These are phyloP conservation scores for Balearica regulorum DNA, from an alignment of 2,797 vertebrate genomes.

Conservation along the genomic window DNA sequence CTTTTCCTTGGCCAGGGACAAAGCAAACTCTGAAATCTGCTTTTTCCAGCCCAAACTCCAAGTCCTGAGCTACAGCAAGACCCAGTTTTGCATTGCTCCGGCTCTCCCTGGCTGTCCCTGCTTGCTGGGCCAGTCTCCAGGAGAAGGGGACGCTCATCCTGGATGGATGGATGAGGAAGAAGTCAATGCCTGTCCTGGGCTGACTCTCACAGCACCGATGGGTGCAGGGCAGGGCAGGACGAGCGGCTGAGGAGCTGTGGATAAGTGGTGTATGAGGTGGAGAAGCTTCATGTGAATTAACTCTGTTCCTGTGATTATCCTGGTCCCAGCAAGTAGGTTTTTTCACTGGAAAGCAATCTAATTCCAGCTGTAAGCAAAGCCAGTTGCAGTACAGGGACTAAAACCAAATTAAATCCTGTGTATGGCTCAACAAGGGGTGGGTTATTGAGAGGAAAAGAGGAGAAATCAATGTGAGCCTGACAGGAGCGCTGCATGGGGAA, in stretches of 20 bases:
- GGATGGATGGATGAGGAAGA: neutral
- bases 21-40: neutral
- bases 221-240: neutral
- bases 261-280: neutral
- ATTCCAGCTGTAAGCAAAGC: conserved; percentile 54
- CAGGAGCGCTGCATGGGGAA: neutral
- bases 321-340: neutral
- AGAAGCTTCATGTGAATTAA: conserved; percentile 13
- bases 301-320: conserved; percentile 4
- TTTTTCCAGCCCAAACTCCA: neutral
- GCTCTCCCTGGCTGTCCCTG: neutral
- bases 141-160: neutral
- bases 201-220: neutral
- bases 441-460: conserved; percentile 10
- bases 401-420: conserved; percentile 55
- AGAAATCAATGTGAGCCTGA: conserved; percentile 46
- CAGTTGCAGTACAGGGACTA: conserved; percentile 34
- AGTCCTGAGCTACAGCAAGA: neutral
- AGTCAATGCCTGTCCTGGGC: neutral
- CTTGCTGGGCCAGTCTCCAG: neutral
- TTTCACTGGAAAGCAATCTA: conserved; percentile 29
- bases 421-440: conserved; percentile 41
- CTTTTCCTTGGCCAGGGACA: neutral
- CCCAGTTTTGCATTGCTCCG: neutral
- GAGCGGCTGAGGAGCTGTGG: neutral